A percentile compares a stretch with the other conserved stretches of the same genome.
Conservation (phyloP, 2,113 vertebrate species). For the Laticauda colubrina region DNA sequence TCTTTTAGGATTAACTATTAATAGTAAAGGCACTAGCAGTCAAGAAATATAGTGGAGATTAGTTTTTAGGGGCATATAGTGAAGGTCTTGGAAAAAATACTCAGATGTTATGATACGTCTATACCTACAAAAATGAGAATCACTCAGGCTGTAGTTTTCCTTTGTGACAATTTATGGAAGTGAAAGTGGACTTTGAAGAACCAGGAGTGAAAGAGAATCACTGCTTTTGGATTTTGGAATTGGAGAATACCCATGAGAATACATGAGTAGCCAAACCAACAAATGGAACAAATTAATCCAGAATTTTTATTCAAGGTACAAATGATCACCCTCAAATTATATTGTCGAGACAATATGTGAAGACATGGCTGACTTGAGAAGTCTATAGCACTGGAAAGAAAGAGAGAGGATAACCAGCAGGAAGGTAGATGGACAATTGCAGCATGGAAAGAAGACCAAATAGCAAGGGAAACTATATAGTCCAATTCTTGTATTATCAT, state of each 20-base stretch:
- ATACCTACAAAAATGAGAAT: not conserved
- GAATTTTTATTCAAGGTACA: not conserved
- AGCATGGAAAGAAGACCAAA: not conserved
- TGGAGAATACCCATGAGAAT: not conserved
- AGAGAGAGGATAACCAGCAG: not conserved
- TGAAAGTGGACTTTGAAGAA: not conserved
- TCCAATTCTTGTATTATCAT: not conserved
- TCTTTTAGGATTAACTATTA: not conserved
- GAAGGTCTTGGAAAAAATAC: not conserved
- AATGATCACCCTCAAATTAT: not conserved
- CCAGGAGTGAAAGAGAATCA: not conserved
- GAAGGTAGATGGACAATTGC: not conserved
- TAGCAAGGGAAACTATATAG: not conserved
- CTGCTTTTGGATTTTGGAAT: not conserved
- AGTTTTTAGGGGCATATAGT: not conserved
- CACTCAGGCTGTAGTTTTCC: not conserved
- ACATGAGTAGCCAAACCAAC: not conserved
- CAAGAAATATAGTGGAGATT: not conserved
- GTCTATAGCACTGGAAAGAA: not conserved
- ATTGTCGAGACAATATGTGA: not conserved
- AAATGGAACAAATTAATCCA: not conserved
- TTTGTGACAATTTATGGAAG: not conserved
- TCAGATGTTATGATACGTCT: not conserved
- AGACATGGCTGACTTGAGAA: not conserved
- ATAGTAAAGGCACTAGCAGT: not conserved